Percentiles rank a stretch among this genome's conserved stretches.
Conservation (phyloP, 2,888 invertebrate species). For the Zygothrica quintamaculata region DNA sequence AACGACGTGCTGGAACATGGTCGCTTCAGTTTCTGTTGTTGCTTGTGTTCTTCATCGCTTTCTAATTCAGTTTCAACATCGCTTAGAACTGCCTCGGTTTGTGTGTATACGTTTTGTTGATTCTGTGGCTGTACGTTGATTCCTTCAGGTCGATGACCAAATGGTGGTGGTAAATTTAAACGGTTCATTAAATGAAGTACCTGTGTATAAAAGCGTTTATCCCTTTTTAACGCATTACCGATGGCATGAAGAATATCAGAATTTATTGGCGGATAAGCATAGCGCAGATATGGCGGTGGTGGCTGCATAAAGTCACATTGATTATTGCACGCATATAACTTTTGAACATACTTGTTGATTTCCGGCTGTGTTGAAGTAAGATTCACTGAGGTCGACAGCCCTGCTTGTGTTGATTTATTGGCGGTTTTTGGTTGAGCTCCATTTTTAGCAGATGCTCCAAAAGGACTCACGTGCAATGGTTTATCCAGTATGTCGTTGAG, state of each 20-base stretch:
- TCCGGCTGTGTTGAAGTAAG: constrained; percentile 72
- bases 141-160: constrained; percentile 85
- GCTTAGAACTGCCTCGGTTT: constrained; percentile 69
- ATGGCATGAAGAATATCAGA: constrained; percentile 91
- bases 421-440: constrained; percentile 5
- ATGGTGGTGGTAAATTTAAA: constrained; percentile 95
- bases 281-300: constrained; percentile 90
- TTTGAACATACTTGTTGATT: constrained; percentile 85
- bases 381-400: not conserved
- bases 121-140: constrained; percentile 5
- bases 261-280: constrained; percentile 92
- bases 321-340: constrained; percentile 87
- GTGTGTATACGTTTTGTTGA: constrained; percentile 57
- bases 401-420: constrained; percentile 58
- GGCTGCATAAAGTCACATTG: constrained; percentile 89
- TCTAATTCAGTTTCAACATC: constrained; percentile 82
- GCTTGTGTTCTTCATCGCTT: constrained; percentile 73
- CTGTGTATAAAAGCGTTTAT: constrained; percentile 93
- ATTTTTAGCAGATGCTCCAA: constrained; percentile 36
- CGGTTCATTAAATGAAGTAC: constrained; percentile 97
- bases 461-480: constrained; percentile 55
- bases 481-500: constrained; percentile 56
- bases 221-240: constrained; percentile 89
- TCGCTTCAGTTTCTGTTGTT: constrained; percentile 13
- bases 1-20: constrained; percentile 44